Conservation (phyloP, 30 jellyfish, hydroid and myxozoan genomes). For the Pelagia noctiluca region DNA sequence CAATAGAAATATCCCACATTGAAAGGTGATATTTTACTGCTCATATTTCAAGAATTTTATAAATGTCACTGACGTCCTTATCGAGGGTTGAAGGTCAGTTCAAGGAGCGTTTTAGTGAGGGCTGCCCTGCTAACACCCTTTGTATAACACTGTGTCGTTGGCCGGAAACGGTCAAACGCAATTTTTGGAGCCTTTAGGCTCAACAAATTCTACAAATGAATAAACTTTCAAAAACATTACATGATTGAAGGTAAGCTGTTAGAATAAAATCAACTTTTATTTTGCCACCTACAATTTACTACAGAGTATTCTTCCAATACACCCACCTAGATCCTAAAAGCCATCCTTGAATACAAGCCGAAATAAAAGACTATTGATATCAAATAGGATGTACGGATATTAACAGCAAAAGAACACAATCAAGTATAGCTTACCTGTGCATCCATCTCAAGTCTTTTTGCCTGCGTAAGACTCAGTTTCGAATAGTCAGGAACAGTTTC, state of each 20-base stretch:
- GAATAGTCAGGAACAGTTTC: conserved; percentile 98
- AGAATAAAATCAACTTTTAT: no score
- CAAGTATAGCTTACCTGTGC: conserved; percentile 77
- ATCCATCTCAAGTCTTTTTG: conserved; percentile 96
- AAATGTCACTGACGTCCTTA: conserved; percentile 60
- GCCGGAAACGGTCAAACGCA: conserved; percentile 46
- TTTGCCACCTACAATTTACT: no score
- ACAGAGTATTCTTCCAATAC: no score
- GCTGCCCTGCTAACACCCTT: conserved; percentile 87
- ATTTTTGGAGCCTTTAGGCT: conserved; percentile 81
- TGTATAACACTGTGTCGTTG: conserved; percentile 64
- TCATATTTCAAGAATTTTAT: not conserved
- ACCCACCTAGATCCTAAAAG: no score
- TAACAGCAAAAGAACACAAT: not conserved
- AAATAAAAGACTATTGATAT: no score
- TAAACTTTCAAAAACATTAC: no score
- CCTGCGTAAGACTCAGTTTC: conserved; percentile 91
- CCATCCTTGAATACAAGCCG: no score
- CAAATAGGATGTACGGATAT: no score
- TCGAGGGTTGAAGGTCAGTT: conserved; percentile 84
- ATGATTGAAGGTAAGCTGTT: no score
- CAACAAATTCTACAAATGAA: not conserved
- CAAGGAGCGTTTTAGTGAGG: conserved; percentile 88
- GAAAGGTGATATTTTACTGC: not conserved
- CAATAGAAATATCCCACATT: conserved; percentile 6